Base-by-base conservation (phyloP, 2,888 invertebrate genomes). In the Sisyra nigra region DNA sequence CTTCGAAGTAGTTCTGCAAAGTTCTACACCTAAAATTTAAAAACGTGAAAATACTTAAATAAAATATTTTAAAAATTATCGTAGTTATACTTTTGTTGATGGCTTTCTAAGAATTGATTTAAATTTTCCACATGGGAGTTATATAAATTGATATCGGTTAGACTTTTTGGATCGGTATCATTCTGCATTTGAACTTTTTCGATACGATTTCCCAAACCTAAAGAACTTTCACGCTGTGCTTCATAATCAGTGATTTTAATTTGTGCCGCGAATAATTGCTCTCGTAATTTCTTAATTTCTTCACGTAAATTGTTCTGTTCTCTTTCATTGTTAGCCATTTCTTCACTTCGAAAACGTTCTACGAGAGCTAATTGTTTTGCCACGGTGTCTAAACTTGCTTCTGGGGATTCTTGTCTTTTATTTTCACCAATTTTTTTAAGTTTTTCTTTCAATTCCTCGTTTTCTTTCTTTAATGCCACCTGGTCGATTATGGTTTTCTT, bases 221-320 rank as follows among this genome's bases (percentile, higher is more conserved):
- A 15, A 33, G 17, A 48, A 44, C 17, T 39, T 38, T 63, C 66
- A 60, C 59, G 68, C 13, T 57, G 54, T 50, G 56, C 60, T 42
- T 70, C 67, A 15, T 66, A 48, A 10, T 68, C 66, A 15, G 69
- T 57, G 43, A 72, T 60, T 45, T 62, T 66, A 17, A 66, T 58
- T 48, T 72, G 69, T 0, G 70, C 60, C 2, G 52, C 57, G 48
- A 67, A 67, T 9, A 72, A 53, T 60, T 48, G 67, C 63, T 2
- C 67, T 63, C 44, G 45, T 19, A 44, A 30, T 15, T 31, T 45
- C 32, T 38, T 44, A 36, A 44, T 29, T 42, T 52, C 48, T 11
- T 46, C 39, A 18, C 49, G 45, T 13, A 50, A 33, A 24, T 34
- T 45, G 11, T 46, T 45, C 11, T 49, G 44, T 40, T 41, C 13